phyloP scores from a whole-genome alignment of 2,113 vertebrate species.

The Daboia siamensis region DNA sequence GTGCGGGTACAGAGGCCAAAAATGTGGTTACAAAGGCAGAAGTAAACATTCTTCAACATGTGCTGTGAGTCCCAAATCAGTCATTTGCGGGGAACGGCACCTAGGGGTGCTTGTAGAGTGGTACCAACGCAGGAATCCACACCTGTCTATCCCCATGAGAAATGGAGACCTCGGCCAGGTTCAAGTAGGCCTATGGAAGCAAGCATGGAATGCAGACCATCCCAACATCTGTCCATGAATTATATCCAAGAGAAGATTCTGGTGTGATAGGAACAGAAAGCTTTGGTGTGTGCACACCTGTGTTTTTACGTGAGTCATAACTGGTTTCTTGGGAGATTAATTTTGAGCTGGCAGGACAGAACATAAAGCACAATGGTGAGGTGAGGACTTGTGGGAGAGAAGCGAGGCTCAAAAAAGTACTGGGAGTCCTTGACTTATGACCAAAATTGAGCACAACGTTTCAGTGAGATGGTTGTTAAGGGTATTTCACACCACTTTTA shows the following conservation, averaged over 20 bases:
- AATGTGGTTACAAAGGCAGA: background rate
- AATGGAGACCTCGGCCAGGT: background rate
- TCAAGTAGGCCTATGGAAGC: background rate
- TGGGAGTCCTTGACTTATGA: background rate
- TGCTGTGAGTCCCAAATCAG: background rate
- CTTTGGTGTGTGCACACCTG: no score
- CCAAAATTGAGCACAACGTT: background rate
- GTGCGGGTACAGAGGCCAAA: background rate
- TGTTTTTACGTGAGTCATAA: background rate
- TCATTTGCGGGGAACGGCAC: background rate
- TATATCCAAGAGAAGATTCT: background rate
- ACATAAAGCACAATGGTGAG: background rate
- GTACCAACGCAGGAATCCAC: no score
- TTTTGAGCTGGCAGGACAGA: background rate
- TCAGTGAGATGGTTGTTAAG: background rate
- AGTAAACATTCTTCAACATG: background rate
- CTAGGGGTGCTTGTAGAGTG: background rate
- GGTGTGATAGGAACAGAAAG: background rate
- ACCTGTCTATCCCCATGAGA: background rate
- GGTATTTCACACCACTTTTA: background rate
- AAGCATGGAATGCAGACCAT: background rate
- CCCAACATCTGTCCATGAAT: background rate
- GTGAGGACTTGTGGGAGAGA: background rate
- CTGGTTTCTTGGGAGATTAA: background rate
- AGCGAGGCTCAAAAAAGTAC: background rate